Evolutionary conservation across 2,797 vertebrate species (phyloP), one percentile per base, ranked within the genome.

Genomic region (Acanthurus lineatus): DNA sequence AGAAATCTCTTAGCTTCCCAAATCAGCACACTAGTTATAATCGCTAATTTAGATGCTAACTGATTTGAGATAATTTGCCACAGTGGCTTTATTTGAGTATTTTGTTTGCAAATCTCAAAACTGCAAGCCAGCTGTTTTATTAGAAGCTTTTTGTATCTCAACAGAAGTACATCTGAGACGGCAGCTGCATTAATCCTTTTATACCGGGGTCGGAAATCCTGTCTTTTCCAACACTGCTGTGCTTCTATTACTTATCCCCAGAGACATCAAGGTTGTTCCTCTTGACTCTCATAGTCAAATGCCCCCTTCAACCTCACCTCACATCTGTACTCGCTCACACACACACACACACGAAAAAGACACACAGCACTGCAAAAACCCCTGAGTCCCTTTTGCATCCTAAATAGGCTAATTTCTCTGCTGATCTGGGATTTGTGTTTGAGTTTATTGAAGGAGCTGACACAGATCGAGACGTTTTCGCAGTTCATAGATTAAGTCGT

Each of bases 341-440:
- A 52, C 25, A 25, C 25, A 25, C 25, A 25, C 25, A 25, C 25
- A 25, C 25, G 25, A 3, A 25, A 65, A 32, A 81, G 35, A 57
- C 70, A 58, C 72, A 65, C 28, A 57, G 35, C 28, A 35, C 54
- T 58, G 59, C 84, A 35, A 45, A 86, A 9, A 77, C 28, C 89
- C 52, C 58, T 2, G 12, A 56, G 65, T 84, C 88, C 88, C 86
- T 62, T 54, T 74, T 79, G 78, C 76, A 69, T 84, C 75, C 58
- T 89, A 95, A 95, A 86, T 94, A 91, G 93, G 92, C 84, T 95
- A 93, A 95, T 95, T 94, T 95, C 93, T 92, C 90, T 93, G 93
- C 94, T 93, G 93, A 94, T 93, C 75, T 87, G 93, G 93, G 94
- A 95, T 90, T 95, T 94, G 81, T 60, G 84, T 85, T 89, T 8